A percentile compares a stretch with the other conserved stretches of the same genome.
Conservation (phyloP, 2,113 vertebrate genomes). For the Gavialis gangeticus region DNA sequence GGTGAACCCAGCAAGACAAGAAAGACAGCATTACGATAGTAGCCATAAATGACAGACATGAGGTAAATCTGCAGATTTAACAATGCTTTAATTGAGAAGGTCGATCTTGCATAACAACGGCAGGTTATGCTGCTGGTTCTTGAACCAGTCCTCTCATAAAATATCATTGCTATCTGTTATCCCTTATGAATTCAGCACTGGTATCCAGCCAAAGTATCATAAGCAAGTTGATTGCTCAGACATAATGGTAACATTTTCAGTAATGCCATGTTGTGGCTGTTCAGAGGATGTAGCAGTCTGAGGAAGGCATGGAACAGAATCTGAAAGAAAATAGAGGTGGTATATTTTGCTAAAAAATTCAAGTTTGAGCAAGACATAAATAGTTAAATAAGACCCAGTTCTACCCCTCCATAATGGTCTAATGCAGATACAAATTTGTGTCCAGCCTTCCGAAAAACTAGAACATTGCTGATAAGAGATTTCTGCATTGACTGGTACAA, state of each 20-base stretch:
- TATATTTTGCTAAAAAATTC: neutral
- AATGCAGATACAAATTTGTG: neutral
- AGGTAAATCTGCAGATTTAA: slow-evolving; percentile 48
- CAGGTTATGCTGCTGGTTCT: slow-evolving; percentile 23
- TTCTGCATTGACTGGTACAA: neutral
- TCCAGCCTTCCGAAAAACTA: neutral
- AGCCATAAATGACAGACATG: slow-evolving; percentile 13
- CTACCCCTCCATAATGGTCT: neutral
- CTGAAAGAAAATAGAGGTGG: neutral
- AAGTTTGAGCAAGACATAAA: neutral
- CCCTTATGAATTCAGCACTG: neutral
- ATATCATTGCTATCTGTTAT: slow-evolving; percentile 39
- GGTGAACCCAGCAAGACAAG: slow-evolving; percentile 45
- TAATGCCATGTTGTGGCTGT: neutral
- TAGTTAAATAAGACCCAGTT: accelerated
- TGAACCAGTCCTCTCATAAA: slow-evolving; percentile 41
- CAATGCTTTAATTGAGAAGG: slow-evolving; percentile 48
- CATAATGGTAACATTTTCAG: slow-evolving; percentile 22
- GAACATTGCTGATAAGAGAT: neutral
- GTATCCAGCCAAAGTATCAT: slow-evolving; percentile 20
- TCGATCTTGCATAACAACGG: slow-evolving; percentile 55
- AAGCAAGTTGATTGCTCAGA: slow-evolving; percentile 31
- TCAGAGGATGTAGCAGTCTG: neutral
- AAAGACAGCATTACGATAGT: slow-evolving; percentile 24
- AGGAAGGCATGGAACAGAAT: neutral